Base-by-base conservation (phyloP, 2,888 invertebrate genomes). In the Blomia tropicalis region DNA sequence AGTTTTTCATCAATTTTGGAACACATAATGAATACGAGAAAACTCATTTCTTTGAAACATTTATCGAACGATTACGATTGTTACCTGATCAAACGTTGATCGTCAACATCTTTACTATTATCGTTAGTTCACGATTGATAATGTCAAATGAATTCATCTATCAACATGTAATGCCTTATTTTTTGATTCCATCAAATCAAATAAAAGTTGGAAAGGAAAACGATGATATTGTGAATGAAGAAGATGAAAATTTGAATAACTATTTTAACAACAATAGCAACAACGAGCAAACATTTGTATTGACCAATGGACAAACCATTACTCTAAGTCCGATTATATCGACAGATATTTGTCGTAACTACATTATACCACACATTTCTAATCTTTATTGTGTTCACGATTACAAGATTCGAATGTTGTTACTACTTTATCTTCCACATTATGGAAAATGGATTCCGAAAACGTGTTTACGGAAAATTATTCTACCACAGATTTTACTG, bases 341-440 rank as follows among this genome's bases (percentile, higher is more conserved):
- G 54, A 76, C 81, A 47, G 74, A 77, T 63, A 80, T 81, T 2
- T 90, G 85, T 71, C 82, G 81, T 69, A 80, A 80, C 68, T 81
- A 82, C 74, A 76, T 92, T 30, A 80, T 86, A 68, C 90, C 75
- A 17, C 70, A 71, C 43, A 63, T 76, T 51, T 69, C 69, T 84
- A 59, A 82, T 82, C 75, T 76, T 73, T 89, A 91, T 76, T 82
- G 83, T 69, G 85, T 92, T 2, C 80, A 86, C 67, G 91, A 92
- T 73, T 81, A 82, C 47, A 86, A 89, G 74, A 83, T 87, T 59
- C 80, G 91, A 64, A 78, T 85, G 67, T 77, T 88, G 51, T 76
- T 92, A 23, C 75, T 92, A 43, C 80, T 80, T 60, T 83, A 89
- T 73, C 87, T 92, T 70, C 79, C 80, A 59, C 79, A 81, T 66